A percentile compares a stretch with the other conserved stretches of the same genome.
Conservation (phyloP, 2,797 vertebrate species). For the Crenichthys baileyi region DNA sequence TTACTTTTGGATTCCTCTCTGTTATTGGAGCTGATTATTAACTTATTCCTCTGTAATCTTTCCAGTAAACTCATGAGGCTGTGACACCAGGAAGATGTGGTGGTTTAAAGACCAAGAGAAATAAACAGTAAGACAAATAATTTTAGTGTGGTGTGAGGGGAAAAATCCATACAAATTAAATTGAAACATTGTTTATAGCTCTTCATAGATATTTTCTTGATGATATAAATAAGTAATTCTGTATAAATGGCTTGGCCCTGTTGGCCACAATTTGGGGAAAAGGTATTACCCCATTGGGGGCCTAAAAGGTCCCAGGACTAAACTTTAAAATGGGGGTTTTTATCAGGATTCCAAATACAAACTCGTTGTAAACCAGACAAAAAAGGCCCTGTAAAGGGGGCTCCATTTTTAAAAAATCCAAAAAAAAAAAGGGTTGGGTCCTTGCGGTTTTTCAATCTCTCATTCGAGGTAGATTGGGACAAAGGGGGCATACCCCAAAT, state of each 20-base stretch:
- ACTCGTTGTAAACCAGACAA: conserved; percentile 39
- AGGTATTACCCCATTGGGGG: conserved; percentile 50
- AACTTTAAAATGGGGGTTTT: conserved; percentile 32
- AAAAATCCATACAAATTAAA: background rate
- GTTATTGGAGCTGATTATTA: conserved; percentile 27
- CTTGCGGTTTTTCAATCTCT: too few species aligned
- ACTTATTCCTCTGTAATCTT: conserved; percentile 38
- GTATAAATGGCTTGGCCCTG: conserved; percentile 2
- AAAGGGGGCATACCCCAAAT: background rate
- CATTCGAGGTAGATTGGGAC: background rate
- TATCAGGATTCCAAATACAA: conserved; percentile 24
- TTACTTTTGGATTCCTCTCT: conserved; percentile 14
- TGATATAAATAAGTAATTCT: background rate
- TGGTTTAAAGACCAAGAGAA: conserved; percentile 1
- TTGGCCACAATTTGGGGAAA: conserved; percentile 31
- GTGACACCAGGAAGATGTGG: conserved; percentile 29
- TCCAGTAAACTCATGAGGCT: conserved; percentile 67
- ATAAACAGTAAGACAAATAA: background rate
- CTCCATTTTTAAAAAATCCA: background rate
- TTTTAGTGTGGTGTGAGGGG: background rate
- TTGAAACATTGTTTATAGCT: conserved; percentile 1
- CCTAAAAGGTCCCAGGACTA: background rate
- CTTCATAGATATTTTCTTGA: background rate
- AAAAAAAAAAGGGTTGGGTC: background rate
- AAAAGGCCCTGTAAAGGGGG: conserved; percentile 1